A percentile compares a stretch with the other conserved stretches of the same genome.
These are phyloP conservation scores for Eudyptes chrysolophus DNA, from an alignment of 2,113 vertebrate species.

Conservation along the genomic window DNA sequence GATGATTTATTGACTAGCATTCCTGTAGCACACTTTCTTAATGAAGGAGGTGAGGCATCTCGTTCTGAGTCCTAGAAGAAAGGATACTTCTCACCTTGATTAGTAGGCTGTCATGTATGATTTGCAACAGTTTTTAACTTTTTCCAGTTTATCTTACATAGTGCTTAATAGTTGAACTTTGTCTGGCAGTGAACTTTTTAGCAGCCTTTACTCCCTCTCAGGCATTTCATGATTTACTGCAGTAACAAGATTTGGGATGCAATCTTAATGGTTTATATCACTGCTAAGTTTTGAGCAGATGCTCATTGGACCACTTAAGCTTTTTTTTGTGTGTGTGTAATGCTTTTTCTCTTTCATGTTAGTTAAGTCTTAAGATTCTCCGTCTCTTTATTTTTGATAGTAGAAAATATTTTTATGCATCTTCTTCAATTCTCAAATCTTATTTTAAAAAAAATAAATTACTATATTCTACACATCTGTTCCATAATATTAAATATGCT, in stretches of 20 bases:
- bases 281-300: background rate
- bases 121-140: background rate
- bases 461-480: background rate
- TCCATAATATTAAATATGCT: background rate
- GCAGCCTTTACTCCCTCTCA: background rate
- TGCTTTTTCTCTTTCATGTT: background rate
- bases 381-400: background rate
- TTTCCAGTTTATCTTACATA: background rate
- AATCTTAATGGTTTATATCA: background rate
- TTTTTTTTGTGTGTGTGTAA: background rate
- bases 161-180: background rate
- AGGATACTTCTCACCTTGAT: background rate
- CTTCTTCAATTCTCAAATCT: background rate
- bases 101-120: background rate
- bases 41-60: background rate
- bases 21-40: too few relatives aligned
- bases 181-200: background rate
- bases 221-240: background rate
- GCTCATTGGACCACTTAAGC: background rate
- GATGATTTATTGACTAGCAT: background rate
- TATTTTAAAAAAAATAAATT: background rate
- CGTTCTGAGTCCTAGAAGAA: background rate
- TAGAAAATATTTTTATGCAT: background rate
- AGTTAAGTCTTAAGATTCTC: background rate
- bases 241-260: background rate